Conservation (phyloP, 2,113 vertebrate genomes). For the mouse (Mus musculus) region DNA sequence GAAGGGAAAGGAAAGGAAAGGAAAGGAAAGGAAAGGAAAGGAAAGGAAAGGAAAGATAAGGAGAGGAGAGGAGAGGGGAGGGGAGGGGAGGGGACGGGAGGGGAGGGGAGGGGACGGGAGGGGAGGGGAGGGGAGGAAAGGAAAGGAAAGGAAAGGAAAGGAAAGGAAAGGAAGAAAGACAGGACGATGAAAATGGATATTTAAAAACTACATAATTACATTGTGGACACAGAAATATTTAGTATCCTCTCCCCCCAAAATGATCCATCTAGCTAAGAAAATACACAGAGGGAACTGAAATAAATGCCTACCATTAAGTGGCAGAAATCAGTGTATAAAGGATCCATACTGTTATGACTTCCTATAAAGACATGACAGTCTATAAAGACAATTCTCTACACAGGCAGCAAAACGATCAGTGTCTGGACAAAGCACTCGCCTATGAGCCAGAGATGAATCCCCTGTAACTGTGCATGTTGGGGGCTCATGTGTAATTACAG, state of each 20-base stretch:
- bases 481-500: background rate
- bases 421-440: background rate
- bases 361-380: background rate
- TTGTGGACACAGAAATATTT: background rate
- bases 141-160: background rate
- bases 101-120: too few relatives aligned
- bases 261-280: background rate
- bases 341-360: background rate
- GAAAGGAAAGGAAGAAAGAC: background rate
- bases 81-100: too few relatives aligned
- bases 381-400: background rate
- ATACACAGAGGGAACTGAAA: background rate
- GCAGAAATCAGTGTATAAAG: background rate
- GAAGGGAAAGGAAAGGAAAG: background rate
- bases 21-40: too few relatives aligned
- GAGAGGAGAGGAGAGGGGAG: too few relatives aligned
- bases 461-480: background rate
- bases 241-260: background rate
- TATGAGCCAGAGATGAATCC: background rate
- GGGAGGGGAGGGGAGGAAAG: too few relatives aligned
- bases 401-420: background rate
- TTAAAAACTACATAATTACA: too few relatives aligned
- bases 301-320: background rate
- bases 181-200: background rate
- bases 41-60: background rate